Evolutionary conservation across 2,113 vertebrate species (phyloP).

Genomic region (Hippocampus guttulatus): DNA sequence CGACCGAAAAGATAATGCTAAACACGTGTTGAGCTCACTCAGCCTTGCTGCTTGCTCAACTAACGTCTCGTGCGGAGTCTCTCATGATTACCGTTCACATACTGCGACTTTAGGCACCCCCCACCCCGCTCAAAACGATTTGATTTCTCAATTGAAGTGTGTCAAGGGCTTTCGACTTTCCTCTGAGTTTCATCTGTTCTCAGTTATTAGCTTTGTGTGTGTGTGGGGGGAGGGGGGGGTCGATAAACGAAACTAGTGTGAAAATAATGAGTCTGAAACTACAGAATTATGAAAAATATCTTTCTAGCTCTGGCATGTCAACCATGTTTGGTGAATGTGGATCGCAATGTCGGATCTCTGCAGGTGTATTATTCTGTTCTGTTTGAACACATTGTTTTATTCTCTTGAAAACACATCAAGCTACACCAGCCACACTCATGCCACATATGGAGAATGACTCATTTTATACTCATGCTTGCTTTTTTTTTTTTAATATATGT

Average conservation of each 20-base stretch:
- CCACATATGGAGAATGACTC: slow-evolving; percentile 2
- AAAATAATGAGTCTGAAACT: background rate
- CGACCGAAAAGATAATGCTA: background rate
- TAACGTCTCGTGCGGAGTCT: too few relatives aligned
- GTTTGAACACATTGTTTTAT: background rate
- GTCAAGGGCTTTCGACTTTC: too few relatives aligned
- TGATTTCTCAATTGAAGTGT: background rate
- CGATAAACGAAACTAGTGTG: background rate
- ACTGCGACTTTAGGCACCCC: background rate
- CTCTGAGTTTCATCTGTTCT: too few relatives aligned
- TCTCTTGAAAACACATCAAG: background rate
- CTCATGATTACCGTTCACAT: too few relatives aligned
- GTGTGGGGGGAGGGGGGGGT: background rate
- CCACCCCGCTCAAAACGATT: background rate
- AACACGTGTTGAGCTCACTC: background rate
- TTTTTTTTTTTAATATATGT: background rate
- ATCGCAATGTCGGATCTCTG: background rate
- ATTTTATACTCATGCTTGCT: background rate
- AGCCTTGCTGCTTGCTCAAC: background rate
- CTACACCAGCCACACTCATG: background rate
- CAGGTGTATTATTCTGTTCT: background rate
- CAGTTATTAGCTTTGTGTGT: too few relatives aligned
- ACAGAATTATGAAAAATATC: background rate
- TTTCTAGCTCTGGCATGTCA: background rate
- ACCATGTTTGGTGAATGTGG: background rate